These are phyloP conservation scores for Drosophila aldrichi DNA, from an alignment of 2,888 invertebrate species.

Conservation along the genomic window DNA sequence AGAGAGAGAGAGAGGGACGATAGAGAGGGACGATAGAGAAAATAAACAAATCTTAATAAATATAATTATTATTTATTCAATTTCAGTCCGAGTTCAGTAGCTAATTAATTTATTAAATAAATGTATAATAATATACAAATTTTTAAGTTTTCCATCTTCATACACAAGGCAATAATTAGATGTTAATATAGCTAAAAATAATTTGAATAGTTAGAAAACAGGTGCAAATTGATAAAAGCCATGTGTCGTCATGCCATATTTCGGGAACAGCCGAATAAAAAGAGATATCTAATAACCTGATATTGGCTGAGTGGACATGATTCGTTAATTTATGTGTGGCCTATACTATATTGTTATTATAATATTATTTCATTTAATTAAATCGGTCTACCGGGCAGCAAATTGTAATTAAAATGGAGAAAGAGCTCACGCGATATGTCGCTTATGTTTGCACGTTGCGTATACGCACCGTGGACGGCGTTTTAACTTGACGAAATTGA, in stretches of 20 bases:
- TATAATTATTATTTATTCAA: not conserved
- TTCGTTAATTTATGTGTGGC: not conserved
- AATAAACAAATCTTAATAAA: too few species aligned
- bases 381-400: not conserved
- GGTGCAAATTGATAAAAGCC: not conserved
- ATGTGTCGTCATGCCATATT: not conserved
- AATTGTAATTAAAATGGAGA: not conserved
- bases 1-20: too few species aligned
- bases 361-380: not conserved
- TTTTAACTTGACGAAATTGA: constrained; percentile 31
- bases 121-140: not conserved
- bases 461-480: constrained; percentile 35
- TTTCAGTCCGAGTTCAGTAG: not conserved
- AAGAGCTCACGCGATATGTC: not conserved
- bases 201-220: not conserved
- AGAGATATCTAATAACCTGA: not conserved
- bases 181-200: not conserved
- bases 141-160: not conserved
- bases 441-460: constrained; percentile 25
- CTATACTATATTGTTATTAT: not conserved
- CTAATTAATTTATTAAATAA: not conserved
- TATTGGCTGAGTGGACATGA: not conserved
- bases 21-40: too few species aligned
- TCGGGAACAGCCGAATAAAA: not conserved
- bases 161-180: not conserved